Base-by-base conservation (phyloP, 1,140 invertebrate species). In the Telenomus remus region DNA sequence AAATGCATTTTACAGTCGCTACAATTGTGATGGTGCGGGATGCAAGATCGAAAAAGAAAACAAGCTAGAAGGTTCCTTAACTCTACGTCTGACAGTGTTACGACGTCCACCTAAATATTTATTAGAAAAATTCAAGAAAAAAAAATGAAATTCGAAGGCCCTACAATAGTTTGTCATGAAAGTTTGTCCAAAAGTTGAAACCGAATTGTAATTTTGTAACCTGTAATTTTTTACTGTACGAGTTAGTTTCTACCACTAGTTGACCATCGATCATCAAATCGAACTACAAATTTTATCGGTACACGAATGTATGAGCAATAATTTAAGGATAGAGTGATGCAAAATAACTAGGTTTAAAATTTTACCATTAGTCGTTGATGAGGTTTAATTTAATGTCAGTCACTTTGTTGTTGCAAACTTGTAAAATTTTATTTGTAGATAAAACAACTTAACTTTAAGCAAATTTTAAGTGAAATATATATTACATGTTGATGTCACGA, bases 21-120 rank as follows among this genome's bases (percentile, higher is more conserved):
- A 53, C 14, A 43, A 63, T 57, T 50, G 46, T 73, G 53, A 57
- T 60, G 49, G 48, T 42, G 69, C 59, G 43, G 51, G 37, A 59
- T 39, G 12, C 5, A 73, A 63, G 47, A 73, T 42, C 13, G 49
- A 66, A 71, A 42, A 55, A 59, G 54, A 77, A 79, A 60, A 69
- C 84, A 27, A n/a, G n/a, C 6, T 27, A 27, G 19, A 80, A 72
- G 81, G 84, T 86, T 86, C 82, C 82, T 87, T 86, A 84, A 78
- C 71, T 82, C 78, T 64, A 71, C 50, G 65, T 79, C 73, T 63
- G 68, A 76, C 76, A 68, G 46, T 64, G 64, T 63, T 54, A 44
- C 47, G 15, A 27, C 39, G 19, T 60, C 19, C 19, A 27, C 2
- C 19, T 1, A 27, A 27, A 3, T 27, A 27, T 27, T 27, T 27